Percentiles rank a stretch among this genome's conserved stretches.
phyloP scores from a whole-genome alignment of 2,797 vertebrate species.

The Pampus argenteus region DNA sequence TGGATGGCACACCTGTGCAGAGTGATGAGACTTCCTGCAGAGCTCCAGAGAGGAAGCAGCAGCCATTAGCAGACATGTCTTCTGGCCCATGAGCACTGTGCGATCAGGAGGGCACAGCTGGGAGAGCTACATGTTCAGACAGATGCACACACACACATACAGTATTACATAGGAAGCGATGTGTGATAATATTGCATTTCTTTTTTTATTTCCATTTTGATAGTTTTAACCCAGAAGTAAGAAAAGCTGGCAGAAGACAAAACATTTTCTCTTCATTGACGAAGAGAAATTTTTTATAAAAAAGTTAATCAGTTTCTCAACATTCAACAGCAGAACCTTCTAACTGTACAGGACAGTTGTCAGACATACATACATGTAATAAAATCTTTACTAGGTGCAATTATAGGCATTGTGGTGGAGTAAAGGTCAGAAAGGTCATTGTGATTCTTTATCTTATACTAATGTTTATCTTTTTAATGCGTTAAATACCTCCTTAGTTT shows the following conservation, averaged over 20 bases:
- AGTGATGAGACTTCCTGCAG: conserved; percentile 81
- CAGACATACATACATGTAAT: background rate
- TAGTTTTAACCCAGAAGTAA: background rate
- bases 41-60: conserved; percentile 88
- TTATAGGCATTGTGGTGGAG: conserved; percentile 3
- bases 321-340: background rate
- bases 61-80: conserved; percentile 92
- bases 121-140: conserved; percentile 85
- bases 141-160: conserved; percentile 20
- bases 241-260: background rate
- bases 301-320: background rate
- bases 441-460: conserved; percentile 22
- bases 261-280: background rate
- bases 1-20: conserved; percentile 84
- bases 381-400: background rate
- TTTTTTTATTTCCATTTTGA: background rate
- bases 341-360: background rate
- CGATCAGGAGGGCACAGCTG: conserved; percentile 89
- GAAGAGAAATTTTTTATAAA: background rate
- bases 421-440: background rate
- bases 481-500: conserved; percentile 35
- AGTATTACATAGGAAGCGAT: background rate
- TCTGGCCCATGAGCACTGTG: conserved; percentile 89
- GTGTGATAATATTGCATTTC: background rate
- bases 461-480: conserved; percentile 22